Base-by-base conservation (phyloP, 2,888 invertebrate genomes). In the Melieria omissa region DNA sequence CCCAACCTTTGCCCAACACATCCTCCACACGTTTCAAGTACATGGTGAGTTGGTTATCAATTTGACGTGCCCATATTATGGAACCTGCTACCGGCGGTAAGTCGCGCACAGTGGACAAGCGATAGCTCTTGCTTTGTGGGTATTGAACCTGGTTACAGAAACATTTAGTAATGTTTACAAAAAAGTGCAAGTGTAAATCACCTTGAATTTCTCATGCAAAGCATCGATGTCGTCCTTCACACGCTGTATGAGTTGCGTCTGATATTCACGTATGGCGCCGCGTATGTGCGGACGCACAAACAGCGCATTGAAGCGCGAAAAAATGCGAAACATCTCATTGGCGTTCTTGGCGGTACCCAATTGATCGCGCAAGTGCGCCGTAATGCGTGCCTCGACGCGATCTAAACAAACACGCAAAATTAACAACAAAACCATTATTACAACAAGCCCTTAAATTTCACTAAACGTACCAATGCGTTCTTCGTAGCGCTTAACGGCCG, bases 311-410 rank as follows among this genome's bases (percentile, higher is more conserved):
- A 99, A 99, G 16, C 99, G 93, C 0, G 98, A 98, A 88, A 96
- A 96, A 81, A 99, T 99, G 71, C 98, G 91, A 89, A 99, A 99
- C 99, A 99, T 99, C 87, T 99, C 99, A 85, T 99, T 99, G 29
- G 99, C 99, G 88, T 99, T 99, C 88, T 98, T 98, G 0, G 99
- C 99, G 0, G 97, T 98, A 66, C 98, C 99, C 52, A 99, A 90
- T 86, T 99, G 99, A 88, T 99, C 99, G 72, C 99, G 92, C 5
- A 99, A 90, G 85, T 98, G 95, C 0, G 98, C 97, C 0, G 99
- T 99, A 80, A 99, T 99, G 77, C 98, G 92, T 0, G 98, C 96
- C 88, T 99, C 99, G 4, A 99, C 99, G 73, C 98, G 92, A 87
- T 99, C 91, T 90, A 10, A 0, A 71, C 44, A 8, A 64, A 69